Percentiles rank a stretch among this genome's conserved stretches.
These are phyloP conservation scores for Dolichopus griseipennis DNA, from an alignment of 2,888 invertebrate genomes.

Conservation along the genomic window DNA sequence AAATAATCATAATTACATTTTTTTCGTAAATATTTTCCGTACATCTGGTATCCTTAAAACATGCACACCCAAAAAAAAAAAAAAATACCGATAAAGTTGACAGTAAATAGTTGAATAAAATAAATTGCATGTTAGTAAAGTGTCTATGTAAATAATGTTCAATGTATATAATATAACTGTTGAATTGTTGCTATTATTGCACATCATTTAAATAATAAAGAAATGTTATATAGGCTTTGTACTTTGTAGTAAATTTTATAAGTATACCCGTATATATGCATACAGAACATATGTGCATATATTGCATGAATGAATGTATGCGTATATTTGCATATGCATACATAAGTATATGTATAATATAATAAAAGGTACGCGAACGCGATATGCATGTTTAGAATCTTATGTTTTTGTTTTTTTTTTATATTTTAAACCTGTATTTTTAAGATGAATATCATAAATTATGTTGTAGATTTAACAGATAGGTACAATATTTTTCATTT, in stretches of 20 bases:
- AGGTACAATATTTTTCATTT: background rate
- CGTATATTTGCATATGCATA: too few species aligned
- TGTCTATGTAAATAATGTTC: background rate
- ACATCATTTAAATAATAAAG: background rate
- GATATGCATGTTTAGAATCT: too few species aligned
- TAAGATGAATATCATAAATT: background rate
- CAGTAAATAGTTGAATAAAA: background rate
- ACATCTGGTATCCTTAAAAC: too few species aligned
- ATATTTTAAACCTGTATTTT: background rate
- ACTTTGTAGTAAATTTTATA: background rate
- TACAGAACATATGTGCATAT: too few species aligned
- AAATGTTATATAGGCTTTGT: background rate
- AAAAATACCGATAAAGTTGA: too few species aligned
- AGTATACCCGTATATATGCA: too few species aligned
- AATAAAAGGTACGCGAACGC: too few species aligned
- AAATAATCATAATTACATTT: too few species aligned
- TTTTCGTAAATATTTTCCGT: too few species aligned
- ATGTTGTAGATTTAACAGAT: constrained; percentile 4
- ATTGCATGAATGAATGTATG: too few species aligned
- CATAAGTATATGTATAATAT: too few species aligned
- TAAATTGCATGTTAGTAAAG: background rate
- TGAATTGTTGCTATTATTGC: background rate
- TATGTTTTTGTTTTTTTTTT: background rate
- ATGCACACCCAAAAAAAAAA: too few species aligned
- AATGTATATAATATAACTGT: background rate